phyloP scores from a whole-genome alignment of 2,888 invertebrate species.

The Micoletzkya japonica region DNA sequence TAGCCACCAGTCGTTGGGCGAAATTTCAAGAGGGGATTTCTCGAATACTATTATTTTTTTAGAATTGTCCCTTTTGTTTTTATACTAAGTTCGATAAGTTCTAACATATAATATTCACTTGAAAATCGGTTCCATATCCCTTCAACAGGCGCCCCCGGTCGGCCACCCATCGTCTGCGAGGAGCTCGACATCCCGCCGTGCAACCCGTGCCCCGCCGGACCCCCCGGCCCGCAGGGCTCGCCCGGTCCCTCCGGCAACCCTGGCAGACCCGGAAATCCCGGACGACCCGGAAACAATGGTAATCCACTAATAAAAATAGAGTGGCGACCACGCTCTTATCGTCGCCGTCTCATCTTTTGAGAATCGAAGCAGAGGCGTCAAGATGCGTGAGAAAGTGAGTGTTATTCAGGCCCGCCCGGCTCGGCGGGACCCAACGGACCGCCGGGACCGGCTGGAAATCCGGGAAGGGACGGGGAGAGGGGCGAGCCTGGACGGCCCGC shows the following conservation, averaged over 20 bases:
- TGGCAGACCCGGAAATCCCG: constrained; percentile 57
- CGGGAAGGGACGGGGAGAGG: constrained; percentile 53
- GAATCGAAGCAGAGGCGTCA: too few relatives aligned
- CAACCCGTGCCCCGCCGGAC: constrained; percentile 62
- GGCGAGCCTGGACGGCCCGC: constrained; percentile 57
- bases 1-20: too few relatives aligned
- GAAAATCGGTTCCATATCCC: background rate
- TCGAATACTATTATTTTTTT: too few relatives aligned
- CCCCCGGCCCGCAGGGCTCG: constrained; percentile 56
- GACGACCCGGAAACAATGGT: constrained; percentile 53
- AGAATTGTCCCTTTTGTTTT: too few relatives aligned
- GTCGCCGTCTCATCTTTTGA: background rate
- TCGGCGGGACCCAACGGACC: constrained; percentile 51
- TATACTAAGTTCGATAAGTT: too few relatives aligned
- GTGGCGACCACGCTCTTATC: too few relatives aligned
- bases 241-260: constrained; percentile 48
- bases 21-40: too few relatives aligned
- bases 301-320: too few relatives aligned
- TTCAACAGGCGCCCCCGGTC: constrained; percentile 42
- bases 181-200: constrained; percentile 63
- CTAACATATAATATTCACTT: too few relatives aligned
- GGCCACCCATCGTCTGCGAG: constrained; percentile 63
- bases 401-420: constrained; percentile 46
- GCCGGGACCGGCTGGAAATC: constrained; percentile 49
- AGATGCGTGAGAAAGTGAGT: too few relatives aligned